Conservation (phyloP, 2,888 invertebrate species). For the Drosophila austrosaltans region DNA sequence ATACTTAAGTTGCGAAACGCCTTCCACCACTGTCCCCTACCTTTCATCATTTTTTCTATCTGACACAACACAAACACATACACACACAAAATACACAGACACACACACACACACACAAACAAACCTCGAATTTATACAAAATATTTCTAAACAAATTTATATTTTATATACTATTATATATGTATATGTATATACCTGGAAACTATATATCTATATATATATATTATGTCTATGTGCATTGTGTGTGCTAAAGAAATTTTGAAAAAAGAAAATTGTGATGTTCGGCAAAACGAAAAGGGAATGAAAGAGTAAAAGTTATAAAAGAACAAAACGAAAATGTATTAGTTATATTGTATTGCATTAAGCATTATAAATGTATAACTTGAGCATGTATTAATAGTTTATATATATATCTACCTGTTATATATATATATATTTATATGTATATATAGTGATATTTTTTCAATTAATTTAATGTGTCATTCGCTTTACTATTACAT, state of each 20-base stretch:
- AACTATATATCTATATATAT: slow-evolving; percentile 53
- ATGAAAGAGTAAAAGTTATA: slow-evolving; percentile 2
- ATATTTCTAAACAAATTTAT: slow-evolving; percentile 68
- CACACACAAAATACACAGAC: slow-evolving; percentile 22
- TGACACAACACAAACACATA: slow-evolving; percentile 29
- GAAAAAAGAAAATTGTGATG: slow-evolving; percentile 61
- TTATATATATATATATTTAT: slow-evolving; percentile 34
- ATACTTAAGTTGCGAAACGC: slow-evolving; percentile 53
- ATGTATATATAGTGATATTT: slow-evolving; percentile 56
- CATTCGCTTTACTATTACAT: slow-evolving; percentile 59
- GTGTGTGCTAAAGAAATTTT: slow-evolving; percentile 52
- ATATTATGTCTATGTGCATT: slow-evolving; percentile 33
- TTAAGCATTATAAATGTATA: slow-evolving; percentile 46
- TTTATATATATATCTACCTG: slow-evolving; percentile 39
- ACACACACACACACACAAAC: slow-evolving; percentile 34
- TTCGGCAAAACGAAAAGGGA: slow-evolving; percentile 30
- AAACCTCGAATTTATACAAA: slow-evolving; percentile 67
- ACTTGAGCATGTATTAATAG: slow-evolving; percentile 69
- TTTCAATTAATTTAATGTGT: slow-evolving; percentile 60
- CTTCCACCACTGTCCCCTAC: slow-evolving; percentile 1
- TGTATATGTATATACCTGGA: slow-evolving; percentile 33
- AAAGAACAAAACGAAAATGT: slow-evolving; percentile 38
- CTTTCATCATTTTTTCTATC: slow-evolving; percentile 33
- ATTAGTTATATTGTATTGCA: slow-evolving; percentile 59
- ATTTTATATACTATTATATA: slow-evolving; percentile 49